Conservation (phyloP, 1,140 invertebrate species). For the Caerostris extrusa region DNA sequence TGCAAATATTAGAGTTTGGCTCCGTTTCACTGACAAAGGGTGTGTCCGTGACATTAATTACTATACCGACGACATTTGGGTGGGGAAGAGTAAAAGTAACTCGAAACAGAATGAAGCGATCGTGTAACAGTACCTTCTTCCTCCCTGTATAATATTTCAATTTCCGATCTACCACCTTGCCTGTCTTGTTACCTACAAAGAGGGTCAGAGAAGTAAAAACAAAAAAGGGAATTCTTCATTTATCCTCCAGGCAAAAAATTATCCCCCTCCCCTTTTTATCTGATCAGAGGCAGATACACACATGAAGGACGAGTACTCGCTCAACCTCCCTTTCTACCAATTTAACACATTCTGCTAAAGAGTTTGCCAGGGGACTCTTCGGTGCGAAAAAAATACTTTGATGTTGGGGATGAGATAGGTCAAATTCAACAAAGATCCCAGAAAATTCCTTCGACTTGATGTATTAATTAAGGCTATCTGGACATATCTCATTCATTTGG, state of each 20-base stretch:
- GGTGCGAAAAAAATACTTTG: background rate
- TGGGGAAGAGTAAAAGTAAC: slow-evolving; percentile 20
- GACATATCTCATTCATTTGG: too few species aligned
- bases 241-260: slow-evolving; percentile 27
- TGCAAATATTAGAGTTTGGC: slow-evolving; percentile 61
- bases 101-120: slow-evolving; percentile 71
- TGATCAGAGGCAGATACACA: background rate
- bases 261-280: background rate
- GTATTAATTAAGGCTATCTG: too few species aligned
- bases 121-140: slow-evolving; percentile 63
- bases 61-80: slow-evolving; percentile 56
- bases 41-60: slow-evolving; percentile 65
- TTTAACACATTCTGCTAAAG: slow-evolving; percentile 17
- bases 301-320: background rate
- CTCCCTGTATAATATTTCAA: slow-evolving; percentile 74
- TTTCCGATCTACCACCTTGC: slow-evolving; percentile 63
- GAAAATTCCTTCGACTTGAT: too few species aligned
- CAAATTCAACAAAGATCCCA: too few species aligned
- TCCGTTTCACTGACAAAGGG: slow-evolving; percentile 8
- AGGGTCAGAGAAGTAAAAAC: background rate
- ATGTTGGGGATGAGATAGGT: background rate
- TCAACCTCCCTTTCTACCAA: background rate
- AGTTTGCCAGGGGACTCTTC: background rate
- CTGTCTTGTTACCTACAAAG: slow-evolving; percentile 59
- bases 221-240: slow-evolving; percentile 24